Base-by-base conservation (phyloP, 2,888 invertebrate genomes). In the Clanis bilineata region DNA sequence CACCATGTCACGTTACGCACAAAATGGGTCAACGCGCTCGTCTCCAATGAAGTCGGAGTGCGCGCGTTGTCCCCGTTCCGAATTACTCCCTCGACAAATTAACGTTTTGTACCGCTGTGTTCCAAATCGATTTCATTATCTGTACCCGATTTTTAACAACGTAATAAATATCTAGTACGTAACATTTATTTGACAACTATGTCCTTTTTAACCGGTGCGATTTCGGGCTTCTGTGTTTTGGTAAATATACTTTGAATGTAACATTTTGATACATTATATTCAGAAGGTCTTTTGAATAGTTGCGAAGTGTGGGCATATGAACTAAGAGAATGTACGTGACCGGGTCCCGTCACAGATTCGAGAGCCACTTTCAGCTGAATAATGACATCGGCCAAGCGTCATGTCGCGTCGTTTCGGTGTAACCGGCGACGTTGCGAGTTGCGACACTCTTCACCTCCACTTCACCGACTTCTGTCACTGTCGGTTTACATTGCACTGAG, bases 11-110 rank as follows among this genome's bases (percentile, higher is more conserved):
- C 77, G 79, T 82, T 79, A 85, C 84, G 85, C 80, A 85, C 85
- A 79, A 91, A 90, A 88, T 91, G 89, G 90, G 91, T 90, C 91
- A 90, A 75, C 81, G 75, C 81, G 85, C 73, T 76, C 77, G 78
- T 71, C 74, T 81, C 77, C 74, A 65, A 73, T 73, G 70, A 79
- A 82, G 72, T 75, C 77, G 74, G 79, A 82, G 83, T 82, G 76
- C 82, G 80, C 77, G 74, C 79, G 76, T 77, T 86, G 88, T 87
- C 86, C 87, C 86, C 84, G 84, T 87, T 88, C 79, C 77, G 78
- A 87, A 86, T 86, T 83, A 76, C 82, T 86, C 82, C 83, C 85
- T 85, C 83, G 78, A 73, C 80, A 86, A 86, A 88, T 87, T 86
- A 88, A 81, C 80, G 79, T 79, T 73, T 77, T 77, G 77, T 78